Conservation (phyloP, 2,888 invertebrate genomes). For the Protophormia terraenovae region DNA sequence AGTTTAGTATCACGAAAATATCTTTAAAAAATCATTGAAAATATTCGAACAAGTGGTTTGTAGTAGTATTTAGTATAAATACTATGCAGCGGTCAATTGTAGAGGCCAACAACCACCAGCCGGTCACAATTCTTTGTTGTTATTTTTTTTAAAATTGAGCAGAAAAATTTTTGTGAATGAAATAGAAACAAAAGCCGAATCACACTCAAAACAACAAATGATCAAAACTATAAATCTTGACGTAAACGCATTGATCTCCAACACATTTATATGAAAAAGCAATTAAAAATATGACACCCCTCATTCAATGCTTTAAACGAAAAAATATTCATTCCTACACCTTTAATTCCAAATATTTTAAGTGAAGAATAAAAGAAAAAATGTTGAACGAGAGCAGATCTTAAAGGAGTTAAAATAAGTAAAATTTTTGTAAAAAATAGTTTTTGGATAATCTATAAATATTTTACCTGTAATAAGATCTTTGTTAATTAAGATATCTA, state of each 20-base stretch:
- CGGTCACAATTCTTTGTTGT: not conserved
- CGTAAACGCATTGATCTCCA: constrained; percentile 1
- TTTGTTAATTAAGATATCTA: no score
- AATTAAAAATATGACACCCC: constrained; percentile 21
- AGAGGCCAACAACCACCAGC: constrained; percentile 3
- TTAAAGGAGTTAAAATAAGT: not conserved
- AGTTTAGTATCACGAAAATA: not conserved
- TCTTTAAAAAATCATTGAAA: constrained; percentile 6
- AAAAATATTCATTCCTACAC: constrained; percentile 32
- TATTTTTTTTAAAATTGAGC: no score
- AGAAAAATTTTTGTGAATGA: constrained; percentile 26
- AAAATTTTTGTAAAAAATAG: no score
- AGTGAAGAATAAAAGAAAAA: not conserved
- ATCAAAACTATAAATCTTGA: not conserved
- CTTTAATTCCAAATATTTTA: constrained; percentile 33
- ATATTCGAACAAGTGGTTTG: not conserved
- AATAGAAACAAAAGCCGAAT: not conserved
- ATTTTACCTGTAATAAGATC: no score
- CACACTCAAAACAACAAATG: not conserved
- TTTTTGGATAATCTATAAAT: no score
- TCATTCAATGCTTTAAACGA: constrained; percentile 9
- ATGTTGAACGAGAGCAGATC: not conserved
- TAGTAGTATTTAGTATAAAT: not conserved
- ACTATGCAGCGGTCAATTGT: not conserved
- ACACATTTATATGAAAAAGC: not conserved